Evolutionary conservation across 2,797 vertebrate genomes (phyloP).

Genomic region (Bradypus variegatus): DNA sequence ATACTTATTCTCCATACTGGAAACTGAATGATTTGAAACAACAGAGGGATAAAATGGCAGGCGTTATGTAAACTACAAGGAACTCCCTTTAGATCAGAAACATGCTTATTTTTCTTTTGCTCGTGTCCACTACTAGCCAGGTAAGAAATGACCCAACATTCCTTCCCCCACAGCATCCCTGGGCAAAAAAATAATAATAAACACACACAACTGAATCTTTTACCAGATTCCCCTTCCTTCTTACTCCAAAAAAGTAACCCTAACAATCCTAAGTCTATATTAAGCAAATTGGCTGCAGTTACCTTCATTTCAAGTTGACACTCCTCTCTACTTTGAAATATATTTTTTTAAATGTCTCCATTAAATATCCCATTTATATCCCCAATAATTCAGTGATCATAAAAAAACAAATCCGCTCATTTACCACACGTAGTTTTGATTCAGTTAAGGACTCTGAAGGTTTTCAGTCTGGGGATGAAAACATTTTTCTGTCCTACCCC

Average conservation of each 20-base stretch:
- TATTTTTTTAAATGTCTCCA: not conserved
- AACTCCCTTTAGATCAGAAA: not conserved
- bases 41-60: not conserved
- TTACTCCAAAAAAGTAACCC: not conserved
- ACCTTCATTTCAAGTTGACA: conserved; percentile 23
- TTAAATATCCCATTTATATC: not conserved
- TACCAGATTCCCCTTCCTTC: not conserved
- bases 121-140: not conserved
- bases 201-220: not conserved
- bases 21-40: not conserved
- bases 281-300: not conserved
- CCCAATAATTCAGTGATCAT: not conserved
- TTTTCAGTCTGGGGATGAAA: not conserved
- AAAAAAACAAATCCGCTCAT: not conserved
- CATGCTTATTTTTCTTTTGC: not conserved
- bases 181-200: not conserved
- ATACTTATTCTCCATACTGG: not conserved
- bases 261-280: not conserved
- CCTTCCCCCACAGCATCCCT: not conserved
- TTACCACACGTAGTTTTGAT: not conserved
- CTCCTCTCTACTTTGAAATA: not conserved
- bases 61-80: not conserved
- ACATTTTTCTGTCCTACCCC: not conserved
- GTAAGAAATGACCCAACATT: not conserved
- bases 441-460: not conserved